Evolutionary conservation across 2,797 vertebrate species (phyloP), one percentile per base, ranked within the genome.

Genomic region (Phataginus tricuspis): DNA sequence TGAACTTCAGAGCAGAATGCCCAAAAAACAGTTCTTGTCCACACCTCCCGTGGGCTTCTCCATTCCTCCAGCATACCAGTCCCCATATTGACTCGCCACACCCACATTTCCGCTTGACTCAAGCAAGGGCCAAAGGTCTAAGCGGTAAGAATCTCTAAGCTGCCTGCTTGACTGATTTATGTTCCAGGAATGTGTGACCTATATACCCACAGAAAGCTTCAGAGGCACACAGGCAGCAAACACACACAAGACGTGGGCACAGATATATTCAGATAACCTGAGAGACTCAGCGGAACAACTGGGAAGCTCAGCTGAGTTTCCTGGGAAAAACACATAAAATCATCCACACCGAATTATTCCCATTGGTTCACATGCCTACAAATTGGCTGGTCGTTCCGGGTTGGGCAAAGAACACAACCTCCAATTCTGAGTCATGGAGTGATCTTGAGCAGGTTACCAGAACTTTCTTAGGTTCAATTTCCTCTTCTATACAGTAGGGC

Each of bases 151-250:
- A 75, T 92, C 88, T 94, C 94, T 57, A 75, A 68, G 49, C 42
- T 94, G 74, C 86, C 61, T 89, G 78, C 79, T 57, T 72, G 90
- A 83, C 27, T 55, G 82, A 94, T 42, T 83, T 71, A 93, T 13
- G 37, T 80, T 55, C 42, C n/a, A 63, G 86, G 95, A 94, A 96
- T 61, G 19, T 89, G 59, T 95, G 95, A 63, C 86, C 89, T 83
- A 34, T 15, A 69, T 66, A 39, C 63, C 74, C 7, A 1, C 80
- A 78, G 77, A 93, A 83, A 57, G 83, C 77, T 71, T 88, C 72
- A 13, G 59, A 91, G 61, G 59, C n/a, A 68, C 57, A 69, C 15
- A 14, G 45, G 72, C 39, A 63, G 45, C 45, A 45, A 45, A 45
- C 18, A 25, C 82, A 83, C n/a, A 79, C 42, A 87, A 10, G 92